Conservation (phyloP, 2,797 vertebrate genomes). For the Premnoplex brunnescens region DNA sequence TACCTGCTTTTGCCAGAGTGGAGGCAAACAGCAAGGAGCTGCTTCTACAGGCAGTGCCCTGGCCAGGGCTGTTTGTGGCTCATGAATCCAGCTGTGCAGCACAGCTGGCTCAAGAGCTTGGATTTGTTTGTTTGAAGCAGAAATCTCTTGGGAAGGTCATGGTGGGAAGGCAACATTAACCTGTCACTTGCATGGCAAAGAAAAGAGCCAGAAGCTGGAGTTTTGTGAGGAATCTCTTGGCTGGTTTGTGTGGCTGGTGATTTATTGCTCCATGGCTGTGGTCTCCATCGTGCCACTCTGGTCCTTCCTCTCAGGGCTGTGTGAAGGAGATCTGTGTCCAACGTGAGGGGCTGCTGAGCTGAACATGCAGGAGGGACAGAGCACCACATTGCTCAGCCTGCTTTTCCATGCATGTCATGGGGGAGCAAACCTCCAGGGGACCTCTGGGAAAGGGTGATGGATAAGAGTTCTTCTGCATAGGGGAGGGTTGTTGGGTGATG, state of each 20-base stretch:
- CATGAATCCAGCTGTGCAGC: not conserved
- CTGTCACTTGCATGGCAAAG: not conserved
- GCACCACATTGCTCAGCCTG: not conserved
- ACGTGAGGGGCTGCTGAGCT: not conserved
- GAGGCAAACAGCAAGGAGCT: not conserved
- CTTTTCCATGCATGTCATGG: not conserved
- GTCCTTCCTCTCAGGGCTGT: not conserved
- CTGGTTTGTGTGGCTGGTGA: no score
- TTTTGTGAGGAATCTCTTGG: rapidly evolving
- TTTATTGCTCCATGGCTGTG: rapidly evolving
- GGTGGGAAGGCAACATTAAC: not conserved
- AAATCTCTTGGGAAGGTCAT: not conserved
- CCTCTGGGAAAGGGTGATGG: not conserved
- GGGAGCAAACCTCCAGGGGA: not conserved
- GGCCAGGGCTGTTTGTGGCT: not conserved
- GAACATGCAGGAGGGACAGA: no score
- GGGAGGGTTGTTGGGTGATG: not conserved
- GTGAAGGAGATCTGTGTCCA: not conserved
- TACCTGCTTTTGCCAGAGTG: not conserved
- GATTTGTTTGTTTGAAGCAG: not conserved
- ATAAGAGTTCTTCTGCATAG: no score
- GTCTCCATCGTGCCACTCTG: rapidly evolving
- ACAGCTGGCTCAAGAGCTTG: not conserved
- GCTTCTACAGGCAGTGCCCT: not conserved
- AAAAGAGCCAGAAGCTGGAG: not conserved